These are phyloP conservation scores for Ancistrus triradiatus DNA, from an alignment of 2,113 vertebrate species.

Conservation along the genomic window DNA sequence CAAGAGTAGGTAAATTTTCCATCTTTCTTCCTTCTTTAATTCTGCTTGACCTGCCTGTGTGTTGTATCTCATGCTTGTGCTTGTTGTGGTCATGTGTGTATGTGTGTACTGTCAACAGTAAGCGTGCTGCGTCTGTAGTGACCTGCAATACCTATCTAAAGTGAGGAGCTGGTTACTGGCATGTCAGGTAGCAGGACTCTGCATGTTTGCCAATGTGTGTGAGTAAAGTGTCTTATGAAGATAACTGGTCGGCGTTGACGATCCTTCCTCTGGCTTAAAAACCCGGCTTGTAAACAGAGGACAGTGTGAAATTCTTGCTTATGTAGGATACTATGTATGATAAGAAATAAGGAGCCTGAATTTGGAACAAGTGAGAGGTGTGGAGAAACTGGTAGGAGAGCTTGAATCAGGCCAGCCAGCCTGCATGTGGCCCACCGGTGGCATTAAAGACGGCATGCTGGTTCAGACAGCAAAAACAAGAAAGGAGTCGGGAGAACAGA, in stretches of 20 bases:
- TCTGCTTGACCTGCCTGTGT: constrained; percentile 44
- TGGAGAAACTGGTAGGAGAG: constrained; percentile 58
- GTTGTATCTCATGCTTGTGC: constrained; percentile 45
- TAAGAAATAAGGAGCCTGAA: no score
- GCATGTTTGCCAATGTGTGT: background rate
- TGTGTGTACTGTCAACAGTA: constrained; percentile 36
- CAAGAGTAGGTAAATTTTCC: constrained; percentile 98
- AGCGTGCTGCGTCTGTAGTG: constrained; percentile 30
- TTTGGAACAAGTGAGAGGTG: no score
- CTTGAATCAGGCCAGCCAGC: constrained; percentile 64
- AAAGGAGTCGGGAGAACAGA: background rate
- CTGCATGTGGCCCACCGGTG: constrained; percentile 68
- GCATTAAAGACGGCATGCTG: constrained; percentile 45
- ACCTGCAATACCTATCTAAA: constrained; percentile 43
- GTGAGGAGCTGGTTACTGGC: constrained; percentile 59
- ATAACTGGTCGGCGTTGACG: no score
- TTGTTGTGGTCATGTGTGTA: constrained; percentile 35
- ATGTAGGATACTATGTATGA: no score
- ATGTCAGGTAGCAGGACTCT: constrained; percentile 46
- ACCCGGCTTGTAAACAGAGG: no score
- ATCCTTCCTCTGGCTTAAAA: no score
- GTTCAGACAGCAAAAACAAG: constrained; percentile 6
- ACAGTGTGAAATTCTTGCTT: no score
- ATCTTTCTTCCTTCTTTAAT: constrained; percentile 57
- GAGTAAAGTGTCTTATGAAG: background rate